Base-by-base conservation (phyloP, 2,888 invertebrate species). In the Lasioglossum figueresi region DNA sequence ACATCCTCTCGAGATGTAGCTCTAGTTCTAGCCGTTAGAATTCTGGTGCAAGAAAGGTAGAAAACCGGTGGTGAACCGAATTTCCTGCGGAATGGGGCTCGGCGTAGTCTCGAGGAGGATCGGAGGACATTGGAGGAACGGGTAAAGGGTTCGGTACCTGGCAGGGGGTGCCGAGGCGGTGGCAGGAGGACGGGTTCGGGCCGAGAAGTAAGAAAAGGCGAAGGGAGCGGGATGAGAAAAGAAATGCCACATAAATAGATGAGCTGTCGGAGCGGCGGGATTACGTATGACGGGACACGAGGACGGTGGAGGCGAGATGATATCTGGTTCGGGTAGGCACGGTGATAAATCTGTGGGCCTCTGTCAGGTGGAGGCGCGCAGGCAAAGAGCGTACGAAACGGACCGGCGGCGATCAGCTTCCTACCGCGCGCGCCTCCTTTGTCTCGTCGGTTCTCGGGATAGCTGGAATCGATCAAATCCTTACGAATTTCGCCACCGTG, bases 271-370 rank as follows among this genome's bases (percentile, higher is more conserved):
- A 88, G 85, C 87, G 89, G 86, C 85, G 85, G 88, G 89, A 92
- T 92, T 92, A 88, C 91, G 91, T 91, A 91, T 91, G 92, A 91
- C 91, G 91, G 88, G 89, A 90, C 89, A 91, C 86, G 90, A 79
- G 88, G 90, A 87, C 87, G 83, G 89, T 43, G 86, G 88, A 87
- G 93, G 92, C 92, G 93, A 93, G 94, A 94, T 94, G 93, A 94
- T 94, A 94, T 94, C 94, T 94, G 90, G 91, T 91, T 90, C 92
- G 89, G 88, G 91, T 88, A 91, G 92, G 90, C 90, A 91, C 90
- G 90, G 93, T 94, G 94, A 94, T 95, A 95, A 95, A 95, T 95
- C 93, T 92, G 92, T 91, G 91, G 88, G 82, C 89, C 89, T 88
- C 89, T 92, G 93, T 93, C 93, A 92, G 93, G 91, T 92, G 91